Evolutionary conservation across 1,140 invertebrate species (phyloP).

Genomic region (Brachionus plicatilis): DNA sequence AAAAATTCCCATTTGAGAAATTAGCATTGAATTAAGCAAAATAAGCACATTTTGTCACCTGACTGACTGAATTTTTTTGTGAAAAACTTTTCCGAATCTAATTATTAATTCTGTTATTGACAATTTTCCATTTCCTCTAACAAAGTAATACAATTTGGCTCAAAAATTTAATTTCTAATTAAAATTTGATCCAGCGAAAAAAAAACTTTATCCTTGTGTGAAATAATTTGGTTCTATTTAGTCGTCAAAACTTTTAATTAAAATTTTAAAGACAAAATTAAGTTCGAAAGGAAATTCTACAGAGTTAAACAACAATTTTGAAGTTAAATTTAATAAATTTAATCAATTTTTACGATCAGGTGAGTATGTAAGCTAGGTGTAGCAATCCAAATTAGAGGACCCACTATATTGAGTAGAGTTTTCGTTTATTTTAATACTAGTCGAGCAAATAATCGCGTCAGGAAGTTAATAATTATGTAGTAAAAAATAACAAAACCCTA

Average conservation of each 20-base stretch:
- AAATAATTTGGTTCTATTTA: not conserved
- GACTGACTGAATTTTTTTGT: too few relatives aligned
- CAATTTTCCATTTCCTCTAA: not conserved
- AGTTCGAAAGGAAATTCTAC: not conserved
- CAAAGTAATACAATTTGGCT: not conserved
- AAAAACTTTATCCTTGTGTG: not conserved
- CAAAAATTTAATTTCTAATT: not conserved
- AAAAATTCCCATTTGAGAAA: too few relatives aligned
- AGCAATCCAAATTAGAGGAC: not conserved
- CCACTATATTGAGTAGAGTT: not conserved
- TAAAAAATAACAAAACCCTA: not conserved
- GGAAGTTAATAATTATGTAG: conserved; percentile 7
- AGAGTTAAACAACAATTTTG: not conserved
- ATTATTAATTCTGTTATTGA: not conserved
- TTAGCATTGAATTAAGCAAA: too few relatives aligned
- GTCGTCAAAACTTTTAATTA: not conserved
- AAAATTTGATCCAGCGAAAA: not conserved
- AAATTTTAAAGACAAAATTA: not conserved
- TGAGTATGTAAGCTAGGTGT: not conserved
- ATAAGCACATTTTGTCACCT: too few relatives aligned
- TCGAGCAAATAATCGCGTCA: not conserved
- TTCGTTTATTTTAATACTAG: not conserved
- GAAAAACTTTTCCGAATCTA: too few relatives aligned
- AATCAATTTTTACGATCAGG: not conserved
- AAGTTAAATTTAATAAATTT: not conserved